Conservation (phyloP, 2,797 vertebrate species). For the Rhinella marina region DNA sequence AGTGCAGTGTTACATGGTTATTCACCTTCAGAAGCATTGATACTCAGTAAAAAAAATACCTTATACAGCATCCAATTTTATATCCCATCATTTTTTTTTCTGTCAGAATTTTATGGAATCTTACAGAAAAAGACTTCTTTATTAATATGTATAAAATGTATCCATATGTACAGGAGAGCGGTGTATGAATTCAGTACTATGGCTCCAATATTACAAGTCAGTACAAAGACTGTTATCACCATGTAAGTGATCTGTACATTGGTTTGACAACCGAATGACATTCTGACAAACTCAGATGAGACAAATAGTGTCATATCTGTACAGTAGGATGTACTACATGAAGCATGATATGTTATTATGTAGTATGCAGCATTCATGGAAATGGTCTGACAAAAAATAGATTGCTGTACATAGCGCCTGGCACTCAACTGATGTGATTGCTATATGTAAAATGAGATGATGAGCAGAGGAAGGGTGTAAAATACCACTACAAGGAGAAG, state of each 20-base stretch:
- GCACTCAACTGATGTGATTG: no score
- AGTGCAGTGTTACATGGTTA: no score
- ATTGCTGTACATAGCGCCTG: not conserved
- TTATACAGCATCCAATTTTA: no score
- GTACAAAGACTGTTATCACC: not conserved
- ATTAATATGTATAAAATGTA: no score
- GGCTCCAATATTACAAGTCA: not conserved
- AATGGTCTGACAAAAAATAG: not conserved
- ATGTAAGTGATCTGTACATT: not conserved
- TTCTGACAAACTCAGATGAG: not conserved
- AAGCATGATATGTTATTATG: not conserved
- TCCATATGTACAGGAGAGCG: no score
- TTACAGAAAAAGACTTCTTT: no score
- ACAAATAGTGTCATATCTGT: not conserved
- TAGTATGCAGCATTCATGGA: not conserved
- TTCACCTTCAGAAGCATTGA: no score
- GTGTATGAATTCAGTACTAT: not conserved
- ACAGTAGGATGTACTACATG: not conserved
- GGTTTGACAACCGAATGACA: not conserved
- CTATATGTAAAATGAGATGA: not conserved
- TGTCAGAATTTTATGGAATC: no score
- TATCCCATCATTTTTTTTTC: no score
- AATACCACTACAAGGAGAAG: not conserved
- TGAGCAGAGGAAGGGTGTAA: not conserved
- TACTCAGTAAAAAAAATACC: no score